phyloP scores from a whole-genome alignment of 2,113 vertebrate species.

The Zapus hudsonius region DNA sequence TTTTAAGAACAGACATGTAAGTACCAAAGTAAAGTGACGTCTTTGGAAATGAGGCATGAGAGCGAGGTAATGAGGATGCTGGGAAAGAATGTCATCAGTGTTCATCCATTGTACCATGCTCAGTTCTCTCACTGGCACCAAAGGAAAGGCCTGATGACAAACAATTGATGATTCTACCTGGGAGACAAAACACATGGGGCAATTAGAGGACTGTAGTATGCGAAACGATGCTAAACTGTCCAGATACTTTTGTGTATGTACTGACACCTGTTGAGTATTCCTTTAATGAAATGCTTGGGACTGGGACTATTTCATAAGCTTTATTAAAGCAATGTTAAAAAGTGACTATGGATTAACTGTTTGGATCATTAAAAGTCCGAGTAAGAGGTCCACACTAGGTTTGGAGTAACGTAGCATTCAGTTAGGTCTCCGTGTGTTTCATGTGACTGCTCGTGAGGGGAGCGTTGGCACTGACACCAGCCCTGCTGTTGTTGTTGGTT shows the following conservation, averaged over 20 bases:
- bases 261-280: not conserved
- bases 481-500: constrained; percentile 33
- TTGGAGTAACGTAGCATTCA: not conserved
- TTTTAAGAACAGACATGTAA: constrained; percentile 54
- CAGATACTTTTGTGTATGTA: not conserved
- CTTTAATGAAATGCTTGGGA: not conserved
- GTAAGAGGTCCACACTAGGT: no score
- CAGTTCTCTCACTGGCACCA: not conserved
- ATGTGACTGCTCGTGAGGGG: not conserved
- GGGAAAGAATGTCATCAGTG: constrained; percentile 27
- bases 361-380: constrained; percentile 32
- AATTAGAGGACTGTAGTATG: not conserved
- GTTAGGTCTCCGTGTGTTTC: not conserved
- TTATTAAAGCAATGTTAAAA: constrained; percentile 28
- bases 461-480: not conserved
- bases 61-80: constrained; percentile 22
- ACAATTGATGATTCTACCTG: not conserved
- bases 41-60: constrained; percentile 60
- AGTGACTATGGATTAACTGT: not conserved
- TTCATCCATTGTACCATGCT: not conserved
- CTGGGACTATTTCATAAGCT: not conserved
- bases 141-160: not conserved
- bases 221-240: constrained; percentile 9
- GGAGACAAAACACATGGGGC: not conserved
- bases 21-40: constrained; percentile 53